These are phyloP conservation scores for Coelinius sp. DNA, from an alignment of 2,888 invertebrate species.

Conservation along the genomic window DNA sequence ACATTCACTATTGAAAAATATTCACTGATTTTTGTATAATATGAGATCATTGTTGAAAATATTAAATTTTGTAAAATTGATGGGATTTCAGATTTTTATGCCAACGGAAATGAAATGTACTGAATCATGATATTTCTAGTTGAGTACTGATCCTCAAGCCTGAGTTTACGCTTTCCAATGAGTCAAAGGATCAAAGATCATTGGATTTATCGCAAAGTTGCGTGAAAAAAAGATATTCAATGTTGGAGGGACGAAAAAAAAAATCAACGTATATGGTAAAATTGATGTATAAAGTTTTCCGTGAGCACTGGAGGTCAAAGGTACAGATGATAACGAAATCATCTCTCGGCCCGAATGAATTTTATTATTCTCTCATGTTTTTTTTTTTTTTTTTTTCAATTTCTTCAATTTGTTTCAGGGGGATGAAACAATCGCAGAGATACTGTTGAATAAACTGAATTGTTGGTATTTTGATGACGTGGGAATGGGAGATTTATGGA, in stretches of 20 bases:
- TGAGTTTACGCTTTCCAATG: constrained; percentile 10
- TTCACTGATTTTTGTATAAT: background rate
- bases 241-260: background rate
- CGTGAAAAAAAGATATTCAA: background rate
- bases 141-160: background rate
- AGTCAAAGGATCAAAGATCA: constrained; percentile 47
- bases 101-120: background rate
- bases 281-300: constrained; percentile 3
- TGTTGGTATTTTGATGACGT: background rate
- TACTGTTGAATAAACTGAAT: background rate
- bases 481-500: background rate
- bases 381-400: background rate
- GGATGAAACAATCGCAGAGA: background rate
- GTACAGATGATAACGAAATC: background rate
- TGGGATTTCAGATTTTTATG: background rate
- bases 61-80: background rate
- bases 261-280: background rate
- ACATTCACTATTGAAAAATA: background rate
- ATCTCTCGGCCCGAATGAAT: background rate
- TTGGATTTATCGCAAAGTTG: constrained; percentile 6
- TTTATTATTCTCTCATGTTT: background rate
- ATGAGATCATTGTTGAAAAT: background rate
- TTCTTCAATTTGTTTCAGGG: background rate
- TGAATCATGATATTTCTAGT: constrained; percentile 1
- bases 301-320: background rate